phyloP scores from a whole-genome alignment of 2,888 invertebrate genomes.

The Dryococelus australis region DNA sequence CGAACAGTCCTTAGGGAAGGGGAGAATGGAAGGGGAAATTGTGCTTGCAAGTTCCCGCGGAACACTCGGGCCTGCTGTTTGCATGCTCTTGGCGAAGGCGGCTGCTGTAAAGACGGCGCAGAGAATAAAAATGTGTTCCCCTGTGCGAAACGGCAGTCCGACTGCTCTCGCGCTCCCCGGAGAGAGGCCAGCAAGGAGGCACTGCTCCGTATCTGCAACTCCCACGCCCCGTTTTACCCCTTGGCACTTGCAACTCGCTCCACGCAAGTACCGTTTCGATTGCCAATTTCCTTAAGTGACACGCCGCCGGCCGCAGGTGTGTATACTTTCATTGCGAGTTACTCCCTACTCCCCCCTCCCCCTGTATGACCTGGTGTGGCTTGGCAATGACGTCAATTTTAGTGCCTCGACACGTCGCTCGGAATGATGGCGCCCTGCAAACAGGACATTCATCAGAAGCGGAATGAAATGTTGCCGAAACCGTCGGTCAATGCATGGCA shows the following conservation, averaged over 20 bases:
- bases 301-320: background rate
- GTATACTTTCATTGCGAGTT: background rate
- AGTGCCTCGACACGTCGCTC: background rate
- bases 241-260: background rate
- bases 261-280: background rate
- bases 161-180: background rate
- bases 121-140: background rate
- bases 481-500: no score
- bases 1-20: no score
- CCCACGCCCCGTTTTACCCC: no score
- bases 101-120: background rate
- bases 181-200: background rate
- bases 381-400: background rate
- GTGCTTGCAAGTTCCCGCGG: background rate
- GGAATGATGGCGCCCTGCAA: background rate
- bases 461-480: no score
- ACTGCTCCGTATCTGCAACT: background rate
- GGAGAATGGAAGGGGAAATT: background rate
- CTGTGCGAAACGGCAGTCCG: background rate
- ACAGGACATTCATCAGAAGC: background rate
- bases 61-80: background rate
- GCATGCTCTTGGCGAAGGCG: background rate
- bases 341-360: background rate
- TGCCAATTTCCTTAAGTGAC: slow-evolving; percentile 10
- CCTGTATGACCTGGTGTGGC: background rate